Base-by-base conservation (phyloP, 2,888 invertebrate species). In the Serrognathus titanus region DNA sequence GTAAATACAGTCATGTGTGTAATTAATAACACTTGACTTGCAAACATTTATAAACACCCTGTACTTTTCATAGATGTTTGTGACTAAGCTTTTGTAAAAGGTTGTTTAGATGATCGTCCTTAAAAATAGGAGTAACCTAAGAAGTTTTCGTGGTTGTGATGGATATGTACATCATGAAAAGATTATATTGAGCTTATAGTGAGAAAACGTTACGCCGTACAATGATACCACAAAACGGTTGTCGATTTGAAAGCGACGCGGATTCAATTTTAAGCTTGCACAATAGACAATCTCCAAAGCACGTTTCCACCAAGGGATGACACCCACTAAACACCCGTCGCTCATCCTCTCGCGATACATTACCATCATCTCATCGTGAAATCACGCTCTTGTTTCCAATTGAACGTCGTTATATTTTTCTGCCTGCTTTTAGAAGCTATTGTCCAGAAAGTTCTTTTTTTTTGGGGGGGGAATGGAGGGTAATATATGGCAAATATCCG, bases 241-340 rank as follows among this genome's bases (percentile, higher is more conserved):
- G 62, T 60, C 64, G 64, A 65, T 68, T 66, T 66, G 62, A 68
- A 68, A 66, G 66, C 68, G 64, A 64, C 62, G 62, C 62, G 64
- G 62, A 68, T 68, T 68, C 68, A 68, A 68, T 68, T 68, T 68
- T 66, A 66, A 68, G 66, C 66, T 61, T 53, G 60, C 66, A 68
- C 68, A 68, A 68, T 70, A 70, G 70, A 69, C 68, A 69, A 70
- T 69, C 67, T 69, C 66, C 61, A 62, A 65, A 69, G 67, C 68
- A 64, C 65, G 64, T 64, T 60, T 66, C 64, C 65, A 58, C 63
- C 65, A 61, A 63, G 64, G 60, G 66, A 67, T 66, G 68, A 49
- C 55, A 58, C 60, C 54, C 53, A 48, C 47, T 47, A 13, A 12
- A 13, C 43, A 31, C 48, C 35, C 45, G 45, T 37, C 20, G 39